These are phyloP conservation scores for Micromys minutus DNA, from an alignment of 2,113 vertebrate species.

Conservation along the genomic window DNA sequence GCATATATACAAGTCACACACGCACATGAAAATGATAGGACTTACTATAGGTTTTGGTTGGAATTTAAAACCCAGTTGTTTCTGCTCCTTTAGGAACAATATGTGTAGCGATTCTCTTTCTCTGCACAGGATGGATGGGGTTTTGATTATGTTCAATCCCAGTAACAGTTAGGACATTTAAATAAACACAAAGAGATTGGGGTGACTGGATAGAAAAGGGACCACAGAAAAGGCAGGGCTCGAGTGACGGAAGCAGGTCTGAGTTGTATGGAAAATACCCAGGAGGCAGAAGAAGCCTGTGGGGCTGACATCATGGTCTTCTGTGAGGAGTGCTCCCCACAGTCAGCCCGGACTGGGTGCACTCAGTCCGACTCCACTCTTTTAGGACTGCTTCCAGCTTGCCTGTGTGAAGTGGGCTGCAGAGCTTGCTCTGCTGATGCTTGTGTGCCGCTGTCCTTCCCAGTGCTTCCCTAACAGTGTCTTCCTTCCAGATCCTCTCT, in stretches of 20 bases:
- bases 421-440: not conserved
- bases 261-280: not conserved
- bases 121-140: not conserved
- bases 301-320: not conserved
- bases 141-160: not conserved
- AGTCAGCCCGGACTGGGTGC: not conserved
- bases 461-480: not conserved
- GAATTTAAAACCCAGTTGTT: constrained; percentile 1
- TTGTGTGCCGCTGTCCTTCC: not conserved
- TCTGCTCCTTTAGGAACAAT: constrained; percentile 14
- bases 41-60: constrained; percentile 8
- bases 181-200: not conserved
- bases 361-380: not conserved
- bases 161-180: not conserved
- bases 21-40: not conserved
- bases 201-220: not conserved
- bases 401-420: not conserved
- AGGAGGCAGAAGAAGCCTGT: not conserved
- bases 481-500: constrained; percentile 16
- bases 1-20: not conserved
- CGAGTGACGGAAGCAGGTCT: not conserved
- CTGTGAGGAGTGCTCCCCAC: not conserved
- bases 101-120: not conserved
- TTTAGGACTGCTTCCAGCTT: not conserved
- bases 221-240: not conserved